Evolutionary conservation across 2,888 invertebrate species (phyloP).

Genomic region (Seladonia tumulorum): DNA sequence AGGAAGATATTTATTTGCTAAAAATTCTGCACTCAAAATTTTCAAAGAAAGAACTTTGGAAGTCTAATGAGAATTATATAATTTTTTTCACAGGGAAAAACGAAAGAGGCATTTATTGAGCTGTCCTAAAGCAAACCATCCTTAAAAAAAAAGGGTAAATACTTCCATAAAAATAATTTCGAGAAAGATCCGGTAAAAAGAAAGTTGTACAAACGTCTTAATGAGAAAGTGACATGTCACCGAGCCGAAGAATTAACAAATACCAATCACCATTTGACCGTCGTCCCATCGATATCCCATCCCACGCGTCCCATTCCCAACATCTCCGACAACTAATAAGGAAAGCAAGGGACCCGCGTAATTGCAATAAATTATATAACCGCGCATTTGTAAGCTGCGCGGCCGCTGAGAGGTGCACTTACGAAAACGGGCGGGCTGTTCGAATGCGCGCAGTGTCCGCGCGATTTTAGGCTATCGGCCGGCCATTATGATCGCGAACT

Average conservation of each 20-base stretch:
- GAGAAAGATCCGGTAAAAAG: background rate
- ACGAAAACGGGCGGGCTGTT: background rate
- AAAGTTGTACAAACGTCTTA: background rate
- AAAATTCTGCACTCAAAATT: background rate
- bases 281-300: background rate
- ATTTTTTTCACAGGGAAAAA: background rate
- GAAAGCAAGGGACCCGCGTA: conserved; percentile 10
- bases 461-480: conserved; percentile 22
- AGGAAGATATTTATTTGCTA: background rate
- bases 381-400: conserved; percentile 13
- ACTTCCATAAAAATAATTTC: background rate
- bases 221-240: background rate
- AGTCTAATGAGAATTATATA: background rate
- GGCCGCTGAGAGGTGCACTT: background rate
- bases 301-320: background rate
- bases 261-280: background rate
- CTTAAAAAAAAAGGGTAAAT: no score
- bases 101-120: background rate
- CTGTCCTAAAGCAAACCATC: no score
- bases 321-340: conserved; percentile 4
- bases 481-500: background rate
- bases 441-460: background rate
- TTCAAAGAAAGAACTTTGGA: background rate
- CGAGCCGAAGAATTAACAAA: background rate
- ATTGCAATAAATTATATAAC: conserved; percentile 28